Evolutionary conservation across 2,888 invertebrate genomes (phyloP), one percentile per base, ranked within the genome.

Genomic region (Tetropium fuscum): DNA sequence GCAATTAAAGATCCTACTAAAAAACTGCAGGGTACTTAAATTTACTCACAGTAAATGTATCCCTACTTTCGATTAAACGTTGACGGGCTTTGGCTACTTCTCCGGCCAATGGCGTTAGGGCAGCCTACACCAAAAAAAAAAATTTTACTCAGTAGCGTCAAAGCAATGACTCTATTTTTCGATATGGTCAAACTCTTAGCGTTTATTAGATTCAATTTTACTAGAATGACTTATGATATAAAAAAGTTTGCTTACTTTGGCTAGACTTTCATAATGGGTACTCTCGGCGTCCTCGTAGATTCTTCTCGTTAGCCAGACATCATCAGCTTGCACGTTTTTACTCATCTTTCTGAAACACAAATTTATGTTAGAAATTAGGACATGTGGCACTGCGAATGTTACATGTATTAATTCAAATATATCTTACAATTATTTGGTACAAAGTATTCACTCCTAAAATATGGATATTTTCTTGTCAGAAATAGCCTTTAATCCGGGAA

Each of bases 61-160:
- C 87, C 84, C 88, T 80, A 77, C 79, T 78, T 71, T 80, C 76
- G 70, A 78, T 92, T 84, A 94, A 90, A 83, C 92, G 91, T 84
- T 92, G 90, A 79, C 93, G 89, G 81, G 92, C 92, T 85, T 91
- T 93, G 79, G 92, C 93, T 80, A 94, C 91, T 87, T 93, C 93
- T 81, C 87, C 89, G 78, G 92, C 92, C 84, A 94, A 87, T 75
- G 90, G 87, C 77, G 87, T 87, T 80, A 84, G 82, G 75, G 76
- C 70, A 65, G 74, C 80, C 82, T 82, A 77, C 76, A 81, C 77
- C 78, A 78, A 78, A 77, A 62, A 76, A 72, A 75, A 70, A 57
- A 60, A 47, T 56, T 4, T 51, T 34, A 55, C 40, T 54, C 15
- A 36, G n/a, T n/a, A n/a, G n/a, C n/a, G n/a, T n/a, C n/a, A n/a